Conservation (phyloP, 2,888 invertebrate species). For the Phymatocera aterrima region DNA sequence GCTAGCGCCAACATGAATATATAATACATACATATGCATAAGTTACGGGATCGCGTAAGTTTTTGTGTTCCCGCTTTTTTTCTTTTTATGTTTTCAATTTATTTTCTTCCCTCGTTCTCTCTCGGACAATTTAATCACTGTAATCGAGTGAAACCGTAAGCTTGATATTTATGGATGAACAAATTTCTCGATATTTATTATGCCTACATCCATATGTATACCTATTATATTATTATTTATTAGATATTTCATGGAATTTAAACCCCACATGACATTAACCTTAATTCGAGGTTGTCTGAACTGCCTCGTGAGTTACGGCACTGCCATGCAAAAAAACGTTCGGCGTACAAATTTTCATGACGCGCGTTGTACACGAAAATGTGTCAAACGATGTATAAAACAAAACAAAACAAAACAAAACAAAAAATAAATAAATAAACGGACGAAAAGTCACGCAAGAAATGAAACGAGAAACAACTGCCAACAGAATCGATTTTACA, state of each 20-base stretch:
- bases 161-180: slow-evolving; percentile 19
- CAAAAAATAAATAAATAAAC: no score
- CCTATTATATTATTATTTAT: not conserved
- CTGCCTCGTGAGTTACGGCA: not conserved
- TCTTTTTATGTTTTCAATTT: not conserved
- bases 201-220: not conserved
- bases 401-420: no score
- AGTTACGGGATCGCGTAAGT: not conserved
- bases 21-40: not conserved
- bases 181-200: slow-evolving; percentile 10
- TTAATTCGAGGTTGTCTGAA: slow-evolving; percentile 21
- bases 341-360: no score
- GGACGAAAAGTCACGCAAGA: no score
- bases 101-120: not conserved
- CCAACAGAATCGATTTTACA: no score
- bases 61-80: no score
- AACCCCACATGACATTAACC: not conserved
- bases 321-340: no score
- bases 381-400: no score
- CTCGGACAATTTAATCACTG: slow-evolving; percentile 35
- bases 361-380: no score
- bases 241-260: slow-evolving; percentile 13
- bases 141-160: slow-evolving; percentile 14
- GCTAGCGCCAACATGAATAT: no score
- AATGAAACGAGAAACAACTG: no score